Percentiles rank a stretch among this genome's conserved stretches.
These are phyloP conservation scores for Cataglyphis cursor DNA, from an alignment of 2,888 invertebrate species.

Conservation along the genomic window DNA sequence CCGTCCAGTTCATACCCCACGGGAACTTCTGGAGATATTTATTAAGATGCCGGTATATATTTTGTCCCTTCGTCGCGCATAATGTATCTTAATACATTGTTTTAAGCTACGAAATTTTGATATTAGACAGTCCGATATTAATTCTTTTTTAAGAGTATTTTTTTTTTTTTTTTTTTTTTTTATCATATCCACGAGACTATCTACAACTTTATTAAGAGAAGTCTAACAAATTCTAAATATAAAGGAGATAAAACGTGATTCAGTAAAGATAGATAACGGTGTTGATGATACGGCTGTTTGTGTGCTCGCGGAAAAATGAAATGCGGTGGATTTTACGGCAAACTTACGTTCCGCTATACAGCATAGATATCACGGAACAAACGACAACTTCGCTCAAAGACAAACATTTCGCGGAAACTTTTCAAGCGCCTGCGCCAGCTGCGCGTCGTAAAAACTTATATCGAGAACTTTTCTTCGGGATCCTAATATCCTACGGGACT, in stretches of 20 bases:
- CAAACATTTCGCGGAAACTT: constrained; percentile 47
- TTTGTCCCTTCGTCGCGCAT: constrained; percentile 23
- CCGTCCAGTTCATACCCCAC: constrained; percentile 8
- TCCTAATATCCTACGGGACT: constrained; percentile 41
- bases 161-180: no score
- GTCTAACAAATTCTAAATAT: neutral
- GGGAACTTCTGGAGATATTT: constrained; percentile 41
- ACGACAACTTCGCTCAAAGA: constrained; percentile 37
- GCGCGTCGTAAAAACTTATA: constrained; percentile 48
- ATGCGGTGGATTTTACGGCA: constrained; percentile 24
- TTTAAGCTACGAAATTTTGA: neutral
- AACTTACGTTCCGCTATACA: constrained; percentile 23
- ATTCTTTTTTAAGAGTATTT: neutral
- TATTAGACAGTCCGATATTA: neutral
- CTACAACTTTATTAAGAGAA: neutral
- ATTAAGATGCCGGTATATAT: constrained; percentile 42
- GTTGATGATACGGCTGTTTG: constrained; percentile 17
- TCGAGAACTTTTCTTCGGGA: constrained; percentile 35
- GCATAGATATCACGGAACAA: constrained; percentile 41
- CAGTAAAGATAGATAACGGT: constrained; percentile 3
- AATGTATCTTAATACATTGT: neutral
- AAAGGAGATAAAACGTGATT: neutral
- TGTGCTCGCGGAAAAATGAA: constrained; percentile 21
- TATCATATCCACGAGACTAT: neutral
- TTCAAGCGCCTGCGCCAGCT: constrained; percentile 35